Evolutionary conservation across 2,797 vertebrate species (phyloP), one percentile per base, ranked within the genome.

Genomic region (Rhynchotus rufescens): DNA sequence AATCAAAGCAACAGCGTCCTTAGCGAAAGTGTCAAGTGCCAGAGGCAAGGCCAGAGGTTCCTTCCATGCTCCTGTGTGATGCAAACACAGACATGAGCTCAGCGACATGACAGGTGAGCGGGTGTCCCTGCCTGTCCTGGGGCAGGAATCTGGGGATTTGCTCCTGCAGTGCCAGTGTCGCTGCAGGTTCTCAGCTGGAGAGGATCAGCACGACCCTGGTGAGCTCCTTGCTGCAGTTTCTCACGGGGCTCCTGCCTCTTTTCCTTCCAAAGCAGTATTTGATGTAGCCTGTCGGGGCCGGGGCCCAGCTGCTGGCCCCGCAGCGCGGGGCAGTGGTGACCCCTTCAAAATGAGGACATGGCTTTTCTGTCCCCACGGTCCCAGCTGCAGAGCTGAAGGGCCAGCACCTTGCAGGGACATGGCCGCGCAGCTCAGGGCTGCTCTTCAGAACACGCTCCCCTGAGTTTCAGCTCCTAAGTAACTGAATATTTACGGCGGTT

Each of bases 1-100:
- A 88, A 91, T 83, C 84, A 94, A 57, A 76, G 78, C 30, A n/a
- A 49, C 3, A 71, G 11, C 64, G 86, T 79, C 62, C 56, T 68
- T 67, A 40, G 4, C 69, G 36, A 61, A 65, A 28, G n/a, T 45
- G 79, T 25, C 75, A 34, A 12, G 36, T 61, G 54, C 89, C 57
- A 47, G 83, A 47, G 69, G n/a, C 75, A 64, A 57, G 44, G 0
- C 69, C 9, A 8, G 17, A n/a, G 32, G 2, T 49, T 49, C 47
- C 14, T 62, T 38, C 0, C 1, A 17, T 7, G 10, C 76, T 5
- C 16, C 0, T 38, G 26, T 57, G 54, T 6, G 74, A 49, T 5
- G 2, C 13, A 32, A 8, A 3, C 1, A 2, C 42, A 8, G 28
- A 22, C 8, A 20, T 34, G 17, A 15, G 57, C 57, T 59, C n/a